These are phyloP conservation scores for Oscheius sp. DNA, from an alignment of 2,888 invertebrate genomes.

Conservation along the genomic window DNA sequence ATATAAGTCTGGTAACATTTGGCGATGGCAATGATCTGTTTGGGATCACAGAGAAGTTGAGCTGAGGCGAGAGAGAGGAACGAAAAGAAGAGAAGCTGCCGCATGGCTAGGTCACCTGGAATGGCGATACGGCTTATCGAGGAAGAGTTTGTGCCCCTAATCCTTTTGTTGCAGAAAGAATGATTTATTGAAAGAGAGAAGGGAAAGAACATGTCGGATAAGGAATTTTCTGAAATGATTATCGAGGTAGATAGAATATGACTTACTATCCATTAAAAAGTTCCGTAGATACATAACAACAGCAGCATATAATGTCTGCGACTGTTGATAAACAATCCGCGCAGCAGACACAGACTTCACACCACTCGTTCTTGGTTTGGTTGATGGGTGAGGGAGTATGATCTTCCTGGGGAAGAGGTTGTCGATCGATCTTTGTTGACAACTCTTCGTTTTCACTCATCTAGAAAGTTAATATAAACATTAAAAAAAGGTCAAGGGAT, in stretches of 20 bases:
- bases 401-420: not conserved
- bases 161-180: no score
- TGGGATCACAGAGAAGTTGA: constrained; percentile 1
- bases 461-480: not conserved
- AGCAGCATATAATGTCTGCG: constrained; percentile 3
- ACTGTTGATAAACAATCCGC: not conserved
- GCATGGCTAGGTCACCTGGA: no score
- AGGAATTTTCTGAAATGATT: no score
- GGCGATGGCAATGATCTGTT: constrained; percentile 18
- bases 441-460: not conserved
- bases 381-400: not conserved
- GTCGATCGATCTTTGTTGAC: no score
- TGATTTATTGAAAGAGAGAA: no score
- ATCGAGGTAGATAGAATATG: no score
- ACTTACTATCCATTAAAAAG: no score
- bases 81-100: not conserved
- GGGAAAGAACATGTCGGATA: no score
- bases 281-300: not conserved
- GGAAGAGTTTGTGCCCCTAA: no score
- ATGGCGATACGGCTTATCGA: not conserved
- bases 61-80: not conserved
- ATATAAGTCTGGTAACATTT: constrained; percentile 44
- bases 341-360: constrained; percentile 11
- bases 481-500: not conserved
- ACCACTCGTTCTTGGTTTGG: constrained; percentile 13